Evolutionary conservation across 2,113 vertebrate species (phyloP).

Genomic region (Erythrocercus mccallii): DNA sequence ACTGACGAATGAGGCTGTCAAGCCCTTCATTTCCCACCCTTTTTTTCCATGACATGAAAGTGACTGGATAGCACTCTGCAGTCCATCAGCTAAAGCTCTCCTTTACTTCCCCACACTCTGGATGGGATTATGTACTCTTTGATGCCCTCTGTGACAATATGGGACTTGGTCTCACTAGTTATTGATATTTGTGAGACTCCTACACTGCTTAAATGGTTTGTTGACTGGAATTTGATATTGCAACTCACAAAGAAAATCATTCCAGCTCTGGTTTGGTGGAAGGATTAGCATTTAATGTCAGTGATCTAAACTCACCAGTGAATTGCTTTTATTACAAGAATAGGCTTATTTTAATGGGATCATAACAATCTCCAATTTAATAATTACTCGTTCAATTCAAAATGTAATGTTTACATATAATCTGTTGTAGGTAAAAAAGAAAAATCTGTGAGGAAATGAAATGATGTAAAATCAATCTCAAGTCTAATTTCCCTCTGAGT

Average conservation of each 20-base stretch:
- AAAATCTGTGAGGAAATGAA: conserved; percentile 2
- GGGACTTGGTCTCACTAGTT: not conserved
- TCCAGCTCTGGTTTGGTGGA: not conserved
- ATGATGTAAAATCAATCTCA: not conserved
- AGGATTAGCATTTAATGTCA: not conserved
- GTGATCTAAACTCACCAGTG: not conserved
- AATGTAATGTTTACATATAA: not conserved
- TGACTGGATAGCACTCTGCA: not conserved
- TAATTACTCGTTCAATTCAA: conserved; percentile 22
- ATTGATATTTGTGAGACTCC: not conserved
- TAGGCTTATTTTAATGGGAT: not conserved
- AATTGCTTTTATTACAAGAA: conserved; percentile 10
- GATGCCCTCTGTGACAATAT: not conserved
- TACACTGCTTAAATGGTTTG: not conserved
- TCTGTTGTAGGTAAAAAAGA: not conserved
- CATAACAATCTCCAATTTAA: conserved; percentile 24
- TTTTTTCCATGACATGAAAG: not conserved
- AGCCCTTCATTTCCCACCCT: not conserved
- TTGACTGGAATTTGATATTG: not conserved
- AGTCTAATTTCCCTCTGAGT: not conserved
- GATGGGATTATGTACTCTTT: not conserved
- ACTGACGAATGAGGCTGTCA: not conserved
- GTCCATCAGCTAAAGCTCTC: not conserved
- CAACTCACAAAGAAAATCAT: not conserved
- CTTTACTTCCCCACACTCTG: not conserved